Percentiles rank a stretch among this genome's conserved stretches.
Conservation (phyloP, 2,888 invertebrate species). For the Hedya salicella region DNA sequence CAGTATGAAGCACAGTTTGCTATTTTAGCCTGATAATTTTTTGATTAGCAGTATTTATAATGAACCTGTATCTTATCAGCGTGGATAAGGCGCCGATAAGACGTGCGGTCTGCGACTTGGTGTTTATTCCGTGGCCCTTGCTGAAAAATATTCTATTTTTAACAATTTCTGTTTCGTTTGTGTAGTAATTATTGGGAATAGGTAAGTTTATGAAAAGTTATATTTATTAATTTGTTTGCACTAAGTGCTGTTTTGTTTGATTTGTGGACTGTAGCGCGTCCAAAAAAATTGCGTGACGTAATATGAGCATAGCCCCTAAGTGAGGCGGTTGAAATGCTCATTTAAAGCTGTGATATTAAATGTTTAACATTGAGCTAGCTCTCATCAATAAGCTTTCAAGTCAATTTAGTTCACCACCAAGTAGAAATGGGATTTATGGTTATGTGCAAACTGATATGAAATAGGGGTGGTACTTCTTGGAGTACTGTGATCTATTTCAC, state of each 20-base stretch:
- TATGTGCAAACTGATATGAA: too few species aligned
- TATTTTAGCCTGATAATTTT: conserved; percentile 58
- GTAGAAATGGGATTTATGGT: too few species aligned
- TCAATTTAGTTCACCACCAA: too few species aligned
- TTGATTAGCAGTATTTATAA: conserved; percentile 74
- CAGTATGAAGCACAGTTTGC: conserved; percentile 8
- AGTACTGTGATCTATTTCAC: too few species aligned
- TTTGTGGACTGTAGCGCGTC: background rate
- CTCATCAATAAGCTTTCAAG: too few species aligned
- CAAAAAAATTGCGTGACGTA: background rate
- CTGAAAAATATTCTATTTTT: conserved; percentile 45
- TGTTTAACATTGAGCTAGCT: too few species aligned
- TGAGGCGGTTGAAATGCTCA: too few species aligned
- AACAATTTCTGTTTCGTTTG: background rate
- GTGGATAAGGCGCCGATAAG: conserved; percentile 69
- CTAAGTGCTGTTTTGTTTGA: background rate
- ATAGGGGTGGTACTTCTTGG: too few species aligned
- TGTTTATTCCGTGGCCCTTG: conserved; percentile 63
- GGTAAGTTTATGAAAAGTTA: conserved; percentile 22
- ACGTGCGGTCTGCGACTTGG: conserved; percentile 59
- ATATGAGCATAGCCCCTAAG: too few species aligned
- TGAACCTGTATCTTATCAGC: conserved; percentile 78
- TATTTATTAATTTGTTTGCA: too few species aligned
- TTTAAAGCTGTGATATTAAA: too few species aligned
- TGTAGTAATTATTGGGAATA: conserved; percentile 26